Conservation (phyloP, 2,797 vertebrate genomes). For the Tangara arthus region DNA sequence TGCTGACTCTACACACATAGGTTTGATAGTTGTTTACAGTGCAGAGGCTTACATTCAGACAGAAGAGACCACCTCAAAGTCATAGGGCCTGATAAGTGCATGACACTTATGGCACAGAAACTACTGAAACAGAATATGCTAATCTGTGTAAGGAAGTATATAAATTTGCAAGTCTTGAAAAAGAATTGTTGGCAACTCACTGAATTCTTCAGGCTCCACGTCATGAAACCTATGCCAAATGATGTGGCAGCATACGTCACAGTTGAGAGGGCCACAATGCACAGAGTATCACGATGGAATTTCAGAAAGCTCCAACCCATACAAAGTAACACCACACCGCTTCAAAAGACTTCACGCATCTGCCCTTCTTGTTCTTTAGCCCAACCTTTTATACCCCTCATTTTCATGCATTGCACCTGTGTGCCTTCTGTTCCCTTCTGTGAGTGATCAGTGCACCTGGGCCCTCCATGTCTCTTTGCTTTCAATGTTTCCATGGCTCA, state of each 20-base stretch:
- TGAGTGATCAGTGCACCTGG: background rate
- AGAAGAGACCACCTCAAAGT: background rate
- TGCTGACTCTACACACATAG: background rate
- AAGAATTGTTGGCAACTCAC: background rate
- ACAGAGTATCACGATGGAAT: background rate
- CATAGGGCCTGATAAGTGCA: rapidly evolving
- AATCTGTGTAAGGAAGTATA: background rate
- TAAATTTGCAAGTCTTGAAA: background rate
- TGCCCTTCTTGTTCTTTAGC: background rate
- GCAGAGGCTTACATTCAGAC: background rate
- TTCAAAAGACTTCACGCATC: background rate
- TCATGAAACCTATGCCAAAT: background rate
- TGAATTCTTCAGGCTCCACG: background rate
- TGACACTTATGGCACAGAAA: background rate
- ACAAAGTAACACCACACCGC: background rate
- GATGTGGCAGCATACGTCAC: background rate
- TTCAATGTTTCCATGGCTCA: background rate
- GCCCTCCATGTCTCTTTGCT: background rate
- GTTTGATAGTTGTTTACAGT: background rate
- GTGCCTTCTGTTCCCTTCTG: background rate
- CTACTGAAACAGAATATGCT: background rate
- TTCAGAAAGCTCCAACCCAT: background rate
- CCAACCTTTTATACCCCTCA: background rate
- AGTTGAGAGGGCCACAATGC: background rate
- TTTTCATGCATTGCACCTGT: background rate